These are phyloP conservation scores for Aphidius colemani DNA, from an alignment of 2,888 invertebrate species.

Conservation along the genomic window DNA sequence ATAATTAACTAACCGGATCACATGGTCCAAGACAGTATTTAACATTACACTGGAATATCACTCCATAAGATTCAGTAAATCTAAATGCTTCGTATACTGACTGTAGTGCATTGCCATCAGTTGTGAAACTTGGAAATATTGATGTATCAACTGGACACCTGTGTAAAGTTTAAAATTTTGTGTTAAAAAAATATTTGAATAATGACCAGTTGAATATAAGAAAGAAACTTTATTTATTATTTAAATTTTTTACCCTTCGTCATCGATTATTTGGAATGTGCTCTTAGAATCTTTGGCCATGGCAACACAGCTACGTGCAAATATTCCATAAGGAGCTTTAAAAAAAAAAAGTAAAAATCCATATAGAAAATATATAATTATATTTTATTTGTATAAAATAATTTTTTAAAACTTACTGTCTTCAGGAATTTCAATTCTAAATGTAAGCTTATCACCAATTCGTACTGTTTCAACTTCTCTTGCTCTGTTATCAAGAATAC, in stretches of 20 bases:
- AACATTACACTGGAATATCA: conserved; percentile 96
- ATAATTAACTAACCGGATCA: conserved; percentile 73
- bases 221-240: background rate
- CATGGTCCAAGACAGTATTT: conserved; percentile 95
- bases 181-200: conserved; percentile 8
- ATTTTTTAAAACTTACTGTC: conserved; percentile 73
- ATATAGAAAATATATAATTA: background rate
- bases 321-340: conserved; percentile 92
- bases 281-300: conserved; percentile 97
- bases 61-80: conserved; percentile 94
- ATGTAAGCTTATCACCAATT: conserved; percentile 91
- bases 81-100: conserved; percentile 93
- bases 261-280: conserved; percentile 94
- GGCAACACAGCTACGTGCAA: conserved; percentile 92
- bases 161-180: conserved; percentile 32
- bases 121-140: conserved; percentile 91
- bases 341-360: conserved; percentile 44
- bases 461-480: conserved; percentile 93
- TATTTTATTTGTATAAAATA: conserved; percentile 12
- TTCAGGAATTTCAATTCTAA: conserved; percentile 95
- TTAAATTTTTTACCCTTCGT: conserved; percentile 75
- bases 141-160: conserved; percentile 90
- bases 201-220: background rate
- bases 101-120: conserved; percentile 88
- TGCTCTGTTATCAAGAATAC: conserved; percentile 83